These are phyloP conservation scores for Megaustenia siamemsis DNA, from an alignment of 2,888 invertebrate species.

Conservation along the genomic window DNA sequence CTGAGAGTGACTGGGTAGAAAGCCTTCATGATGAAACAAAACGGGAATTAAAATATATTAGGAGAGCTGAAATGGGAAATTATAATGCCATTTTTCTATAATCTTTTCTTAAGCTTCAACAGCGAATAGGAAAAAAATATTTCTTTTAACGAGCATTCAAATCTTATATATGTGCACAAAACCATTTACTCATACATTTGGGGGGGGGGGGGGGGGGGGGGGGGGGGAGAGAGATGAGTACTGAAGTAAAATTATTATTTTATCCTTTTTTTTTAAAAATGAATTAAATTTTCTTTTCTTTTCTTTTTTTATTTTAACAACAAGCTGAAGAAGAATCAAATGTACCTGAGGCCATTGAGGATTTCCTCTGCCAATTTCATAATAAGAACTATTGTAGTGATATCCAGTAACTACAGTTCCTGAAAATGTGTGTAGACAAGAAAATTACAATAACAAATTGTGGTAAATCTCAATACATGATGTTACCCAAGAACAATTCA, in stretches of 20 bases:
- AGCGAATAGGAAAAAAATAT: too few relatives aligned
- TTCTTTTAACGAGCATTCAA: too few relatives aligned
- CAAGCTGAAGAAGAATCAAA: not conserved
- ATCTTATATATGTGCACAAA: too few relatives aligned
- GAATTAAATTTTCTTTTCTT: not conserved
- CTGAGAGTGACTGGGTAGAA: constrained; percentile 82
- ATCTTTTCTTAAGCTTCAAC: too few relatives aligned
- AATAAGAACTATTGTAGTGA: constrained; percentile 65
- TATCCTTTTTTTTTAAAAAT: too few relatives aligned
- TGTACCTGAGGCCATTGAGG: constrained; percentile 84
- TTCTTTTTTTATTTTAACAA: not conserved
- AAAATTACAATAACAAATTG: not conserved
- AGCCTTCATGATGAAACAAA: constrained; percentile 77
- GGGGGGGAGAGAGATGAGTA: too few relatives aligned
- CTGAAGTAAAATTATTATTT: too few relatives aligned
- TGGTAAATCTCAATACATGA: not conserved
- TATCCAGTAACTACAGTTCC: constrained; percentile 85
- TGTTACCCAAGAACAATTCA: not conserved
- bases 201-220: too few relatives aligned
- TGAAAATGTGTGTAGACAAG: constrained; percentile 76
- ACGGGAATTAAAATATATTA: too few relatives aligned
- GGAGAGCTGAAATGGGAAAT: too few relatives aligned
- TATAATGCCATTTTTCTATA: too few relatives aligned
- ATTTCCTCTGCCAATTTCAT: constrained; percentile 82
- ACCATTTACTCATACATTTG: too few relatives aligned